Conservation (phyloP, 2,113 vertebrate genomes). For the Cololabis saira region DNA sequence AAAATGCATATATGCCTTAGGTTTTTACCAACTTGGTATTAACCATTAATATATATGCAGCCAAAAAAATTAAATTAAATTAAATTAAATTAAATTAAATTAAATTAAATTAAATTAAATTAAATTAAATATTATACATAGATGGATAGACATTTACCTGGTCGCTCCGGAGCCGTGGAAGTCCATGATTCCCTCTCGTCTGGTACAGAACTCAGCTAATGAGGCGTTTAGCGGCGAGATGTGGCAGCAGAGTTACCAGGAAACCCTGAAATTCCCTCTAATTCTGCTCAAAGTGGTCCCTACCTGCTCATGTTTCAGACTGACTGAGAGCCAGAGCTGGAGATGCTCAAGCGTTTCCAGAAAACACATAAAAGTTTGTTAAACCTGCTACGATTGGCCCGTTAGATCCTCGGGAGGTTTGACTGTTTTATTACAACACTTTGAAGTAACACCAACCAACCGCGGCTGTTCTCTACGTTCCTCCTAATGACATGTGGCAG, state of each 20-base stretch:
- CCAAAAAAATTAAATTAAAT: no score
- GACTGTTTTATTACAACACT: slow-evolving; percentile 79
- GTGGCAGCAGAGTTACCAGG: slow-evolving; percentile 52
- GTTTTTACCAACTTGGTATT: no score
- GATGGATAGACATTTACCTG: slow-evolving; percentile 65
- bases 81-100: no score
- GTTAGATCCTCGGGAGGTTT: slow-evolving; percentile 65
- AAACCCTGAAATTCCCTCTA: slow-evolving; percentile 35
- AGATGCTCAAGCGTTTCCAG: slow-evolving; percentile 70
- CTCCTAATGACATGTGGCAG: slow-evolving; percentile 75
- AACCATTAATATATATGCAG: no score
- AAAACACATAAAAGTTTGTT: slow-evolving; percentile 70
- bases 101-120: no score
- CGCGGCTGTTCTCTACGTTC: slow-evolving; percentile 34
- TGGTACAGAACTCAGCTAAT: slow-evolving; percentile 7
- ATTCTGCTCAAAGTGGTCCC: slow-evolving; percentile 63
- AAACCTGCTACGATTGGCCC: slow-evolving; percentile 75
- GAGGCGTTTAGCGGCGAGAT: slow-evolving; percentile 27
- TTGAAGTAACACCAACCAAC: slow-evolving; percentile 33
- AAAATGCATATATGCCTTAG: no score
- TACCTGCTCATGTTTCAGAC: slow-evolving; percentile 77
- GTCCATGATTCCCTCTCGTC: slow-evolving; percentile 66
- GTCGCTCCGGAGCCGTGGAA: slow-evolving; percentile 34
- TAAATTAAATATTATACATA: no score
- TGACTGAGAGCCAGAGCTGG: slow-evolving; percentile 33